These are phyloP conservation scores for Erebia epiphron DNA, from an alignment of 2,888 invertebrate species.

Conservation along the genomic window DNA sequence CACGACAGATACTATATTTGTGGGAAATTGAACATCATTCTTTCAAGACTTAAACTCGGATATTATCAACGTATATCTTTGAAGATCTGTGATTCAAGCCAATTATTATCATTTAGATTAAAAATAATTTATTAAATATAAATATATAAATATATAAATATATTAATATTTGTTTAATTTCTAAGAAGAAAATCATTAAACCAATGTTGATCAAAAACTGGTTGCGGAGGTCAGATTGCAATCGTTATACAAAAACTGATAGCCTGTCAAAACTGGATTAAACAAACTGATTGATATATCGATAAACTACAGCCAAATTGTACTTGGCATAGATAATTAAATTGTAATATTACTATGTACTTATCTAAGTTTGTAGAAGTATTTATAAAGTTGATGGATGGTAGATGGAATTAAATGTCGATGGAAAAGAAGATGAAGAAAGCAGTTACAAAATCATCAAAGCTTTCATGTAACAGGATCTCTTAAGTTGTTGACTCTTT, in stretches of 20 bases:
- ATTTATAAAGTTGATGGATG: background rate
- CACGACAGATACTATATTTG: too few species aligned
- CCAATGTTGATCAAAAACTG: background rate
- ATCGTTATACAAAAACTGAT: slow-evolving; percentile 7
- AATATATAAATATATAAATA: too few species aligned
- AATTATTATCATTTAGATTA: background rate
- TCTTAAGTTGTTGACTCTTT: too few species aligned
- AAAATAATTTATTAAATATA: too few species aligned
- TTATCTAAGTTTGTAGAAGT: background rate
- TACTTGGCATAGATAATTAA: background rate
- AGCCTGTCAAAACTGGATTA: slow-evolving; percentile 14
- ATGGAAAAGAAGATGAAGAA: background rate
- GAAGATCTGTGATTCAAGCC: too few species aligned
- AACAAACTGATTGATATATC: slow-evolving; percentile 1
- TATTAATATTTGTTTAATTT: background rate
- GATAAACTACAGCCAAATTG: background rate
- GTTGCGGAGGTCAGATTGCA: slow-evolving; percentile 2
- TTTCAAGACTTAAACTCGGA: too few species aligned
- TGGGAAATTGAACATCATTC: too few species aligned
- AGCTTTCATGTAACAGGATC: too few species aligned
- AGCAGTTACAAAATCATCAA: too few species aligned
- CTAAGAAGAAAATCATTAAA: background rate
- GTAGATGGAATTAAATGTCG: background rate
- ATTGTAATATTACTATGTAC: background rate
- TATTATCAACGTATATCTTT: too few species aligned